These are phyloP conservation scores for Pseudocheirus occidentalis DNA, from an alignment of 2,797 vertebrate species.

Conservation along the genomic window DNA sequence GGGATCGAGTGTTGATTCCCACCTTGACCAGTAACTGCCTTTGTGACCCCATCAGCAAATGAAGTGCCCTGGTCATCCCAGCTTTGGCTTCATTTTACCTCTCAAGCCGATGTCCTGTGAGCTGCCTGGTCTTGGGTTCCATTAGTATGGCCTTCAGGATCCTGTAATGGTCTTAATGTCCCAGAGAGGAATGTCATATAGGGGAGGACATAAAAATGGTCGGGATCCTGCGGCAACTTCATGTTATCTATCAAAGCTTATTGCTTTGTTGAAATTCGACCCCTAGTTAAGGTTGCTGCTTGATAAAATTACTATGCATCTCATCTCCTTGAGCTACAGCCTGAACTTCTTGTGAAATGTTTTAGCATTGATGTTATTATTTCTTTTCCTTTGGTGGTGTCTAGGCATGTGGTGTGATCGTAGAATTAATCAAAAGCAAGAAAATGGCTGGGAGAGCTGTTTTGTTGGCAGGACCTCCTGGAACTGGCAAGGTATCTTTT, in stretches of 20 bases:
- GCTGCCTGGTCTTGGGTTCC: background rate
- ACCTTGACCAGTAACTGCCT: background rate
- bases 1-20: background rate
- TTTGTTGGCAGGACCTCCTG: slow-evolving; percentile 96
- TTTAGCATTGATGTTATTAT: slow-evolving; percentile 53
- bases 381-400: slow-evolving; percentile 65
- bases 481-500: slow-evolving; percentile 95
- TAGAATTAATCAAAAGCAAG: slow-evolving; percentile 97
- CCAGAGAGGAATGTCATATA: background rate
- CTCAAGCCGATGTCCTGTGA: background rate
- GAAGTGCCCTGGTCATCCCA: background rate
- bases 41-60: background rate
- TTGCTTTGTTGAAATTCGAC: background rate
- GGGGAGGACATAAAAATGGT: background rate
- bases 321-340: background rate
- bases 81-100: background rate
- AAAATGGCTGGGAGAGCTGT: slow-evolving; percentile 99
- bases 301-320: background rate
- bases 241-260: background rate
- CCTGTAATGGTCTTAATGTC: background rate
- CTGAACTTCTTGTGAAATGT: background rate
- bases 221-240: background rate
- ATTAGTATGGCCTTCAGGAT: background rate
- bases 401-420: slow-evolving; percentile 96
- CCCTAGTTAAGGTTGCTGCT: background rate